Percentiles rank a stretch among this genome's conserved stretches.
Evolutionary conservation across 1,140 invertebrate species (phyloP).

Genomic region (Formica exsecta): DNA sequence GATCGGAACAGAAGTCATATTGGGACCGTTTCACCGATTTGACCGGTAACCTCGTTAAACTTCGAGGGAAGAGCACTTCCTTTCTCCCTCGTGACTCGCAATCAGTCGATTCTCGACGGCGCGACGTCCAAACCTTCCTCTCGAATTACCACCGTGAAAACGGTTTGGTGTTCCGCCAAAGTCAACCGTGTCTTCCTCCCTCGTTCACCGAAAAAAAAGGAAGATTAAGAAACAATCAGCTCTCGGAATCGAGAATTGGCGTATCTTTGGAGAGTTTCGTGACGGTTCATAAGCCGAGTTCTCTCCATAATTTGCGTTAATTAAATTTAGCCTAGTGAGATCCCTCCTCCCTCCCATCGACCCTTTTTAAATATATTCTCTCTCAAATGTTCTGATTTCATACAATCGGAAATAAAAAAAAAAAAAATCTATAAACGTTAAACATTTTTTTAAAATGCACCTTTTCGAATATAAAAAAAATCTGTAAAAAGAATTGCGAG

Average conservation of each 20-base stretch:
- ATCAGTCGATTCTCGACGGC: constrained; percentile 69
- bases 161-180: constrained; percentile 5
- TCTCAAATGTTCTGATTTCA: too few species aligned
- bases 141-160: constrained; percentile 67
- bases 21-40: constrained; percentile 66
- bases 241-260: background rate
- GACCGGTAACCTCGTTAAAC: constrained; percentile 68
- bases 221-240: constrained; percentile 14
- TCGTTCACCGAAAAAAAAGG: constrained; percentile 6
- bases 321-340: background rate
- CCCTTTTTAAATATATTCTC: too few species aligned
- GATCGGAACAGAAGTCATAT: constrained; percentile 37
- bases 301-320: background rate
- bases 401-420: too few species aligned
- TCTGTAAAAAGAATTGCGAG: constrained; percentile 28
- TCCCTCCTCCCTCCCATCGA: too few species aligned
- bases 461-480: background rate
- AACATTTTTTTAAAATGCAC: background rate
- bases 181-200: constrained; percentile 18
- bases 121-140: constrained; percentile 66
- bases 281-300: background rate
- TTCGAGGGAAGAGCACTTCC: constrained; percentile 50
- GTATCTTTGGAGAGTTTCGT: background rate
- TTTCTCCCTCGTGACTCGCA: constrained; percentile 68
- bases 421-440: background rate